Evolutionary conservation across 2,113 vertebrate species (phyloP).

Genomic region (Triplophysa siluroides): DNA sequence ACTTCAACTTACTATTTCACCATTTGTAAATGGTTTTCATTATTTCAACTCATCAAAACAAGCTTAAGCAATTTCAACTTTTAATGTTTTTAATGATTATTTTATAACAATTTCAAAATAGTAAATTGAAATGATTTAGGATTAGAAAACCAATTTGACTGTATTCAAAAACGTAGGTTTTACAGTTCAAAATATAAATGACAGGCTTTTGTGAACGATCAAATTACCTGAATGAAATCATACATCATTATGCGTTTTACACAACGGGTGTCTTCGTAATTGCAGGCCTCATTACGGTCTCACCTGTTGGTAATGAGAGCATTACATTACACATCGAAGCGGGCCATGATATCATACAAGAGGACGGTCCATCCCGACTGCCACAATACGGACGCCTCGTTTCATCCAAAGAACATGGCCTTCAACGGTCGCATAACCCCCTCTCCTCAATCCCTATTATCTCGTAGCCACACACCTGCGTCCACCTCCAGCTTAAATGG

Average conservation of each 20-base stretch:
- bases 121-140: too few species aligned
- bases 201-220: not conserved
- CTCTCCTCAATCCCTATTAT: constrained; percentile 47
- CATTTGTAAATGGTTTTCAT: too few species aligned
- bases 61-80: too few species aligned
- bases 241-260: not conserved
- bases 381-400: not conserved
- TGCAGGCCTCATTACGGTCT: constrained; percentile 19
- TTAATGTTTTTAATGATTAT: too few species aligned
- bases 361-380: not conserved
- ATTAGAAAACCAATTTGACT: too few species aligned
- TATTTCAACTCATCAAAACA: too few species aligned
- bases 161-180: too few species aligned
- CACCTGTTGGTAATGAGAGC: constrained; percentile 36
- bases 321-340: constrained; percentile 31
- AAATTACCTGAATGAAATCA: not conserved
- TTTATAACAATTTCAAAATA: too few species aligned
- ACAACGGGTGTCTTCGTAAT: constrained; percentile 37
- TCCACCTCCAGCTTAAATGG: constrained; percentile 36
- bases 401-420: constrained; percentile 23
- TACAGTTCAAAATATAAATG: too few species aligned
- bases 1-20: too few species aligned
- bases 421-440: constrained; percentile 16
- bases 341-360: constrained; percentile 7
- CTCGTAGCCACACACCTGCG: constrained; percentile 50